These are phyloP conservation scores for Mythimna albipuncta DNA, from an alignment of 2,888 invertebrate species.

Conservation along the genomic window DNA sequence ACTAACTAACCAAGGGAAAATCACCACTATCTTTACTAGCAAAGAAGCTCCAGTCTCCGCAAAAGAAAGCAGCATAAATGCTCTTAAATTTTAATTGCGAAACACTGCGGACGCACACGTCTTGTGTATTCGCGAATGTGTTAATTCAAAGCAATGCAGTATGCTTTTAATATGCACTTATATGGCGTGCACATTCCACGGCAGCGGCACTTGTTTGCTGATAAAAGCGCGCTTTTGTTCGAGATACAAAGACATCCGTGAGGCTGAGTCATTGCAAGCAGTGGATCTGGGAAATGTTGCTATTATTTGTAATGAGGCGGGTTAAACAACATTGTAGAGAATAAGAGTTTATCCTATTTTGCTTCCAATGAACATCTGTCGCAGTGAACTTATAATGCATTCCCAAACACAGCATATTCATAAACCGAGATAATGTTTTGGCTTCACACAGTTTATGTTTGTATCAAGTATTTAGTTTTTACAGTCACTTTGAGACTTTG, in stretches of 20 bases:
- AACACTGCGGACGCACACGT: conserved; percentile 76
- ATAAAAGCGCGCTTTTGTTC: conserved; percentile 57
- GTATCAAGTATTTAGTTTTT: too few relatives aligned
- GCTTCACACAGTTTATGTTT: too few relatives aligned
- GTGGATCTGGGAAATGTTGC: conserved; percentile 25
- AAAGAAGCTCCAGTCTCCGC: conserved; percentile 58
- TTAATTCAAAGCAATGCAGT: conserved; percentile 83
- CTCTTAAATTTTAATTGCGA: conserved; percentile 85
- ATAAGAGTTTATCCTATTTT: too few relatives aligned
- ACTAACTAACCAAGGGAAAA: conserved; percentile 52
- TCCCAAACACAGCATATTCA: too few relatives aligned
- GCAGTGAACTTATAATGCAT: too few relatives aligned
- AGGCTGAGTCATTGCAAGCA: conserved; percentile 52
- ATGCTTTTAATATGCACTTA: conserved; percentile 78
- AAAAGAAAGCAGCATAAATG: conserved; percentile 62
- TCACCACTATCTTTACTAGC: conserved; percentile 57
- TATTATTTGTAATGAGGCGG: conserved; percentile 32
- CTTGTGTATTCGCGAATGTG: conserved; percentile 83
- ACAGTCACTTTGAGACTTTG: too few relatives aligned
- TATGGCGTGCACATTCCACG: conserved; percentile 82
- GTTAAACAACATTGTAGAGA: too few relatives aligned
- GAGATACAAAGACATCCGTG: conserved; percentile 39
- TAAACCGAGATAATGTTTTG: too few relatives aligned
- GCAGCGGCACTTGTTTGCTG: conserved; percentile 65
- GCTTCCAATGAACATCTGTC: too few relatives aligned